Base-by-base conservation (phyloP, 1,140 invertebrate species). In the Caenorhabditis briggsae region DNA sequence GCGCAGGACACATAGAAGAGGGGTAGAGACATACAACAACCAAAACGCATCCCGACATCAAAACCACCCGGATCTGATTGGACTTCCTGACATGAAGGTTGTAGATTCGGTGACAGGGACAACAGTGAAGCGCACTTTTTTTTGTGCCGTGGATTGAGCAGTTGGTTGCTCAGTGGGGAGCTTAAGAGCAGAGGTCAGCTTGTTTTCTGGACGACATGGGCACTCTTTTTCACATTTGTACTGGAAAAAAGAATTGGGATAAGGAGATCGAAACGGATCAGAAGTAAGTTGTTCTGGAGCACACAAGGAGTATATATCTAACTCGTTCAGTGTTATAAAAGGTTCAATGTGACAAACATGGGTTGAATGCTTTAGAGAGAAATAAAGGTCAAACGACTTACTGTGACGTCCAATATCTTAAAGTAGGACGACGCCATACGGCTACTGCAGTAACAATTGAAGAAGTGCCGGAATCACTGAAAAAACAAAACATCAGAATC, bases 41-140 rank as follows among this genome's bases (percentile, higher is more conserved):
- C 33, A 33, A 33, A 33, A 33, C 33, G 33, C 33, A 33, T 33
- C 11, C 18, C 61, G 33, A 25, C 41, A 18, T 78, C 70, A 78
- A 78, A 78, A 78, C 70, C 70, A 78, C 18, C 70, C 70, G 70
- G 70, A 78, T 78, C 46, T 78, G n/a, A 78, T 78, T 20, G 70
- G 46, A 18, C 46, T 78, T 53, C 70, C 70, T 53, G 70, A 78
- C 14, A 78, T 78, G 70, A 53, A 78, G 14, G 12, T 78, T 9
- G 18, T 50, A 23, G 70, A 53, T 43, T 78, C 70, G 33, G 43
- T 50, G 46, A 78, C 70, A 9, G 70, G 70, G 23, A 78, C 70
- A 23, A 78, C 46, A 9, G 70, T 78, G 70, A 78, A 78, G 18
- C 70, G 70, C 3, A 78, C 43, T 53, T 78, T 78, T 23, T 78